These are phyloP conservation scores for Drosophila nebulosa DNA, from an alignment of 1,140 invertebrate genomes.

Conservation along the genomic window DNA sequence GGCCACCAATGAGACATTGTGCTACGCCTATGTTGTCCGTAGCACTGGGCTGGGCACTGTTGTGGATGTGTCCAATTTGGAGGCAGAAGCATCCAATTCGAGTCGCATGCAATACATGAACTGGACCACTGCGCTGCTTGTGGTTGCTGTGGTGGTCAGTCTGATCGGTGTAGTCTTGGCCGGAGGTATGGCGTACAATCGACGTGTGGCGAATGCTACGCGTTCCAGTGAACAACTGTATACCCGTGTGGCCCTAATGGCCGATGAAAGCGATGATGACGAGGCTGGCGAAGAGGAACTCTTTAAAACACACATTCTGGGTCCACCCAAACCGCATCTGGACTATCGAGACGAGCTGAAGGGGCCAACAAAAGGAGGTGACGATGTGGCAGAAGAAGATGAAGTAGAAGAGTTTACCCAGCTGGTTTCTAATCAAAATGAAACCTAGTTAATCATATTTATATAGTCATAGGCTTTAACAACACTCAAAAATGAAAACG, in stretches of 20 bases:
- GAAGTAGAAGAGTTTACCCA: background rate
- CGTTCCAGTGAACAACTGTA: slow-evolving; percentile 32
- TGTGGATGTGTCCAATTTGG: slow-evolving; percentile 29
- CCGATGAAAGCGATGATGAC: slow-evolving; percentile 52
- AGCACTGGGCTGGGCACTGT: slow-evolving; percentile 58
- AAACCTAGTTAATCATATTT: background rate
- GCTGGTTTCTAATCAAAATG: background rate
- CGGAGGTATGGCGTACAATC: slow-evolving; percentile 37
- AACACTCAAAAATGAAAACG: background rate
- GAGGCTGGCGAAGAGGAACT: slow-evolving; percentile 37
- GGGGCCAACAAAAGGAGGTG: background rate
- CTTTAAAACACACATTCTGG: slow-evolving; percentile 19
- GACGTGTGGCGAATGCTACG: slow-evolving; percentile 3
- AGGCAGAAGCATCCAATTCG: background rate
- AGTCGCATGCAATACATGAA: slow-evolving; percentile 20
- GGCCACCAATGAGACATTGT: slow-evolving; percentile 57
- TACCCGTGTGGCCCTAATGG: slow-evolving; percentile 52
- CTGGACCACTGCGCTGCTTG: slow-evolving; percentile 34
- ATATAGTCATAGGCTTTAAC: background rate
- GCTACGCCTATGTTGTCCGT: slow-evolving; percentile 67
- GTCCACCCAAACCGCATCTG: background rate
- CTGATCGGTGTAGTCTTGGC: slow-evolving; percentile 41
- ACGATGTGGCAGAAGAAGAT: background rate
- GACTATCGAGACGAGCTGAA: slow-evolving; percentile 45
- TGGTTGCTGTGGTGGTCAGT: slow-evolving; percentile 33